A percentile compares a stretch with the other conserved stretches of the same genome.
Conservation (phyloP, 2,888 invertebrate genomes). For the Tridacna crocea region DNA sequence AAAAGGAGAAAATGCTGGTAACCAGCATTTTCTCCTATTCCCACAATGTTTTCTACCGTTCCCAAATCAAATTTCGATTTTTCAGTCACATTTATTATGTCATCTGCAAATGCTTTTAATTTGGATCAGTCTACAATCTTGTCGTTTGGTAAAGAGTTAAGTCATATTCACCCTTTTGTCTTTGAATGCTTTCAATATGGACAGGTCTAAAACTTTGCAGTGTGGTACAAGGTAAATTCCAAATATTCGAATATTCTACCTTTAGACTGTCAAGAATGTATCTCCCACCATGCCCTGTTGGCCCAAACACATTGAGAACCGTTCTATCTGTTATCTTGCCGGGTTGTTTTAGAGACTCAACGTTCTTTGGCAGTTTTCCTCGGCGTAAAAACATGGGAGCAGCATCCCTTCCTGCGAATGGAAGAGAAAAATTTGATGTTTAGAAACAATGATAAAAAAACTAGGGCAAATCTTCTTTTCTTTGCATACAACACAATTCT, state of each 20-base stretch:
- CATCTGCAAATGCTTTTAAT: no score
- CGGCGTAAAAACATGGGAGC: slow-evolving; percentile 91
- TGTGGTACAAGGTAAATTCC: not conserved
- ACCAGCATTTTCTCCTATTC: not conserved
- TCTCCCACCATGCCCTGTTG: slow-evolving; percentile 83
- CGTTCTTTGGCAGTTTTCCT: slow-evolving; percentile 91
- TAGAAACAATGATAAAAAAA: no score
- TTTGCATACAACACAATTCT: no score
- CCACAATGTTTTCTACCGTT: not conserved
- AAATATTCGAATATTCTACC: slow-evolving; percentile 65
- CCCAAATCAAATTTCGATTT: not conserved
- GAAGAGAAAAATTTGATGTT: not conserved
- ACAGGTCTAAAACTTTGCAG: not conserved
- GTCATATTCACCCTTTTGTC: no score
- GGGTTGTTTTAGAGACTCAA: slow-evolving; percentile 80
- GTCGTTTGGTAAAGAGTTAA: no score
- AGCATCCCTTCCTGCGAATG: slow-evolving; percentile 87
- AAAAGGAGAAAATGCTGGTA: not conserved
- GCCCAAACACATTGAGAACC: slow-evolving; percentile 84
- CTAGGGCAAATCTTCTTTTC: no score
- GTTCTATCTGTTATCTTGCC: slow-evolving; percentile 83
- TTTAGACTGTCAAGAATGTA: slow-evolving; percentile 84
- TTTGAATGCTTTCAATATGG: no score
- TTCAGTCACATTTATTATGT: no score
- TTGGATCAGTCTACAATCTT: no score